phyloP scores from a whole-genome alignment of 1,140 invertebrate species.

The Coptotermes formosanus region DNA sequence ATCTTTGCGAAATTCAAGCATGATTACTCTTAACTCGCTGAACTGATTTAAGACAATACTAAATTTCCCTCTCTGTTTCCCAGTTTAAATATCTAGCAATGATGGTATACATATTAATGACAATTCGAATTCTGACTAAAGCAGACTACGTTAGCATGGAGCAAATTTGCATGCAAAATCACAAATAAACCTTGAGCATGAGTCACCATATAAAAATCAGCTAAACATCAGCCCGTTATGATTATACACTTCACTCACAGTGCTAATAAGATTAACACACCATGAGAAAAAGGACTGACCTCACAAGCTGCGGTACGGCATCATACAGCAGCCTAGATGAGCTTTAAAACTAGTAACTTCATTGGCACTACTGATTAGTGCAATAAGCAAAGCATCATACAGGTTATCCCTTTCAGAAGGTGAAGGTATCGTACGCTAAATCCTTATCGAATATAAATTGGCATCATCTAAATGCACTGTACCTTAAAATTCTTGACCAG shows the following conservation, averaged over 20 bases:
- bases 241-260: neutral
- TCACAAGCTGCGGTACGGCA: neutral
- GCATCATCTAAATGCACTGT: neutral
- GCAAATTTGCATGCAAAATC: slow-evolving; percentile 13
- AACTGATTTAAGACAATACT: neutral
- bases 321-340: neutral
- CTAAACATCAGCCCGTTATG: neutral
- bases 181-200: slow-evolving; percentile 15
- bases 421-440: neutral
- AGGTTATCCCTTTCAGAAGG: neutral
- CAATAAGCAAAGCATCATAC: no score
- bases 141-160: neutral
- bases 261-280: neutral
- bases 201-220: slow-evolving; percentile 2
- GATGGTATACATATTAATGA: neutral
- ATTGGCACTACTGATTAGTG: no score
- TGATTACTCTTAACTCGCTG: neutral
- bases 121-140: neutral
- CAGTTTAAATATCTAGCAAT: neutral
- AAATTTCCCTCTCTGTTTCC: neutral
- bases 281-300: neutral
- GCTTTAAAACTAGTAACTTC: neutral
- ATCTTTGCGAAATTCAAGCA: neutral
- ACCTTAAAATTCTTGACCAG: neutral
- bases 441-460: neutral